These are phyloP conservation scores for Tetraneura akinire DNA, from an alignment of 1,140 invertebrate species.

Conservation along the genomic window DNA sequence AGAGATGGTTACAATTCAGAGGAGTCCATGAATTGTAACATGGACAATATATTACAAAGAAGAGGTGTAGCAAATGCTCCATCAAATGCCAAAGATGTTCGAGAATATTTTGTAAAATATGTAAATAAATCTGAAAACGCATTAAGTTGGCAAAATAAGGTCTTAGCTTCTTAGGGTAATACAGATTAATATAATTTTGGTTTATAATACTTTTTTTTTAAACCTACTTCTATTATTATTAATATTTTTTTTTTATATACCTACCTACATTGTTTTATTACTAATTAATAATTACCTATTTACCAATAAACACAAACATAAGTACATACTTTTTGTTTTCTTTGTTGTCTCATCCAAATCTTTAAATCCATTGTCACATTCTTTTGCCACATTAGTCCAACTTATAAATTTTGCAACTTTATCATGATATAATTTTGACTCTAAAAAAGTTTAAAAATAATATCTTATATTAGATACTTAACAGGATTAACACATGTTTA, in stretches of 20 bases:
- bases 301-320: neutral
- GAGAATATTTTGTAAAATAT: neutral
- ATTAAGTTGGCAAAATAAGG: neutral
- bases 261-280: neutral
- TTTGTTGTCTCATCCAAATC: neutral
- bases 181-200: neutral
- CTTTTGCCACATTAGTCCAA: neutral
- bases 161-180: neutral
- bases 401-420: neutral
- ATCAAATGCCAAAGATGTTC: neutral
- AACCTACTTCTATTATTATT: too few relatives aligned
- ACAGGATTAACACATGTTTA: neutral
- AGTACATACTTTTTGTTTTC: neutral
- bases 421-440: neutral
- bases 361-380: neutral
- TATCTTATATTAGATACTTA: neutral
- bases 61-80: neutral
- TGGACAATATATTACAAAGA: neutral
- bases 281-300: neutral
- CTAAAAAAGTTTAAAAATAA: neutral
- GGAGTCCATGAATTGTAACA: constrained; percentile 51
- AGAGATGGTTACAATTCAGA: constrained; percentile 54
- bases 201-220: neutral
- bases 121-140: neutral
- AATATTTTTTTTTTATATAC: neutral